A percentile compares a stretch with the other conserved stretches of the same genome.
These are phyloP conservation scores for Micronycteris hirsuta DNA, from an alignment of 2,113 vertebrate species.

Conservation along the genomic window DNA sequence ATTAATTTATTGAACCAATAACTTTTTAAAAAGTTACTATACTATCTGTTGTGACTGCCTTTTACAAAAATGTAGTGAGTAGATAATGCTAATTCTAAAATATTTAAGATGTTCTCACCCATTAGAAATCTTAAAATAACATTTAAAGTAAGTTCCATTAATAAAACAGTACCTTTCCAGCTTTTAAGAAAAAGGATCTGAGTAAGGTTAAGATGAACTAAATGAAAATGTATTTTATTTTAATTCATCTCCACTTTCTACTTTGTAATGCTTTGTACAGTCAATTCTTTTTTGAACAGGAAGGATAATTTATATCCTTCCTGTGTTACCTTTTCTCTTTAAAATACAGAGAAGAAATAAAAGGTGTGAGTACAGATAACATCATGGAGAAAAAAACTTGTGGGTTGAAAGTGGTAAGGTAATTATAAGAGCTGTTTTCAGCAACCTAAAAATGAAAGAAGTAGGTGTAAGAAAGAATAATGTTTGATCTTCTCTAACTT, in stretches of 20 bases:
- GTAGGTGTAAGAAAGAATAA: slow-evolving; percentile 42
- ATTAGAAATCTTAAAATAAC: slow-evolving; percentile 12
- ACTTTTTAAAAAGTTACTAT: neutral
- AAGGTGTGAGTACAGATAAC: slow-evolving; percentile 8
- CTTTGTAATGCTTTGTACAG: neutral
- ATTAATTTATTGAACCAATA: neutral
- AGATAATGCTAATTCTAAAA: neutral
- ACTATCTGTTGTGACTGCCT: neutral
- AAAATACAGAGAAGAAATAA: slow-evolving; percentile 40
- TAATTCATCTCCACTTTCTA: neutral
- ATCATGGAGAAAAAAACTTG: neutral
- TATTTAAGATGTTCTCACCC: neutral
- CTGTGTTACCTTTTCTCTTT: neutral
- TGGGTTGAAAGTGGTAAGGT: neutral
- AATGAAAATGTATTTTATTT: slow-evolving; percentile 19
- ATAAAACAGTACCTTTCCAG: neutral
- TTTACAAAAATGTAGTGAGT: slow-evolving; percentile 14
- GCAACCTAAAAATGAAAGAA: neutral
- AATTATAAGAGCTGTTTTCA: slow-evolving; percentile 42
- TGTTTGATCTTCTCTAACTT: neutral
- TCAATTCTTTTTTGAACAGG: neutral
- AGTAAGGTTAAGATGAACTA: neutral
- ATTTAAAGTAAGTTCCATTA: neutral
- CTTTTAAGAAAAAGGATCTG: neutral
- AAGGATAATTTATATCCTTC: slow-evolving; percentile 11